These are phyloP conservation scores for Lapara coniferarum DNA, from an alignment of 2,888 invertebrate genomes.

Conservation along the genomic window DNA sequence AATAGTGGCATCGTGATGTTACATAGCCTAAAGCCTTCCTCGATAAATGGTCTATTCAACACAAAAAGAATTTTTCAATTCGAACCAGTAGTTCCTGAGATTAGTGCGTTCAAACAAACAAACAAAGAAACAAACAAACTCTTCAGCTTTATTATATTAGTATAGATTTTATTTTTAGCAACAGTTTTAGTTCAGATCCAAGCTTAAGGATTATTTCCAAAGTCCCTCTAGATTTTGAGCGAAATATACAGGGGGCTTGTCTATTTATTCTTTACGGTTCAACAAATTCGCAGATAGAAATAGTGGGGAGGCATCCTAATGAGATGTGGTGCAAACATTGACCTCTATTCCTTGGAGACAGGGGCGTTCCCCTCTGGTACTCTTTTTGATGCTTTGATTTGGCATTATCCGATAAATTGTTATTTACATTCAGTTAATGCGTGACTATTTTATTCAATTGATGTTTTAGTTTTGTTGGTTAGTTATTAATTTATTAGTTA, in stretches of 20 bases:
- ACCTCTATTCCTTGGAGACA: slow-evolving; percentile 62
- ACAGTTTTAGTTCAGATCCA: too few species aligned
- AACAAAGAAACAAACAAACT: too few species aligned
- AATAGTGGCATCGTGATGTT: too few species aligned
- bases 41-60: too few species aligned
- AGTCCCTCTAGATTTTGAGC: slow-evolving; percentile 45
- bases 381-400: slow-evolving; percentile 36
- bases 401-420: slow-evolving; percentile 34
- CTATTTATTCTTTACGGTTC: slow-evolving; percentile 73
- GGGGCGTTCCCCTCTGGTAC: slow-evolving; percentile 35
- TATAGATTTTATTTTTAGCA: too few species aligned
- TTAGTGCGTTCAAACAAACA: too few species aligned
- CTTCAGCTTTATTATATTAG: too few species aligned
- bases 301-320: slow-evolving; percentile 58
- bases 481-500: not conserved
- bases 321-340: slow-evolving; percentile 73
- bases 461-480: not conserved
- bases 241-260: slow-evolving; percentile 43
- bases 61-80: too few species aligned
- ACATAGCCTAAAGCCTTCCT: too few species aligned
- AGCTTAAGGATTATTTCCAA: not conserved
- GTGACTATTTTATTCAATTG: slow-evolving; percentile 13
- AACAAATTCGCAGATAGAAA: slow-evolving; percentile 55
- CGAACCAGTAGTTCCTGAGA: too few species aligned
- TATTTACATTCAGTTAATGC: slow-evolving; percentile 32